These are phyloP conservation scores for Stegophylla sp. DNA, from an alignment of 2,888 invertebrate species.

Conservation along the genomic window DNA sequence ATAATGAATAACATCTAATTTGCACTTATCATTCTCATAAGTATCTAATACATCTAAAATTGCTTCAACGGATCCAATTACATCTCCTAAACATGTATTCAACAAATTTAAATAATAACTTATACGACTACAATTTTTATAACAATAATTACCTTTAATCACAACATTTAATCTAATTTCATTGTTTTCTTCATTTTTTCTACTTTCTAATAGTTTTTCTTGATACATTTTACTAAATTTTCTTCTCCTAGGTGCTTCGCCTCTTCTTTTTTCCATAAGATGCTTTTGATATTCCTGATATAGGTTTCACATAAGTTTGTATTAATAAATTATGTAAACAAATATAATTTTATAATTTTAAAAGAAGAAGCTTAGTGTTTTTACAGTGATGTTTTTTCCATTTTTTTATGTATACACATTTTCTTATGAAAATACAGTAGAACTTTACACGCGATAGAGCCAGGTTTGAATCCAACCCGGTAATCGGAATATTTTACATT, in stretches of 20 bases:
- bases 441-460: too few relatives aligned
- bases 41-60: constrained; percentile 88
- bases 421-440: too few relatives aligned
- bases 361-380: too few relatives aligned
- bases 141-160: constrained; percentile 70
- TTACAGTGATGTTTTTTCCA: too few relatives aligned
- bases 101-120: constrained; percentile 64
- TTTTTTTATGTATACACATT: too few relatives aligned
- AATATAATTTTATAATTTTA: too few relatives aligned
- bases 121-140: constrained; percentile 63
- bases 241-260: constrained; percentile 67
- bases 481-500: too few relatives aligned
- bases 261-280: constrained; percentile 70
- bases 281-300: constrained; percentile 62
- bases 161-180: constrained; percentile 65
- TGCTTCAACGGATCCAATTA: constrained; percentile 95
- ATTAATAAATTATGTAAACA: too few relatives aligned
- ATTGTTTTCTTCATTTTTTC: constrained; percentile 66
- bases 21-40: constrained; percentile 78
- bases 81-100: constrained; percentile 74
- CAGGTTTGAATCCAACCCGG: too few relatives aligned
- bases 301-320: too few relatives aligned
- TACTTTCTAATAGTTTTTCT: constrained; percentile 64
- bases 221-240: constrained; percentile 40
- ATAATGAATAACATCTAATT: constrained; percentile 84